Percentiles rank a stretch among this genome's conserved stretches.
Evolutionary conservation across 2,113 vertebrate species (phyloP).

Genomic region (Poicephalus gulielmi): DNA sequence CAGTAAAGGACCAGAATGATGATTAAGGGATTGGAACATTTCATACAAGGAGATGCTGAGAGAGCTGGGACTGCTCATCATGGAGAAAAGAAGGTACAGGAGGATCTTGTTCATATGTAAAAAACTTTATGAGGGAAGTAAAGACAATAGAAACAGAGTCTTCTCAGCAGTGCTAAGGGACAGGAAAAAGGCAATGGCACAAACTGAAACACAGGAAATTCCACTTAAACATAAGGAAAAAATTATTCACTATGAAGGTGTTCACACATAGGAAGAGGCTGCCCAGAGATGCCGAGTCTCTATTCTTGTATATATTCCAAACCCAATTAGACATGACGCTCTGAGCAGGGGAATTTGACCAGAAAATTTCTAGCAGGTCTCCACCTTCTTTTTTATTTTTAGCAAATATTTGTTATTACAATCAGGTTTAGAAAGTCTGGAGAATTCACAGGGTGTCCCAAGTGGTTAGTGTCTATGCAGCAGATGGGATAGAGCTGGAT

Average conservation of each 20-base stretch:
- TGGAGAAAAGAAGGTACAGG: neutral
- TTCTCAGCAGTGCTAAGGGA: neutral
- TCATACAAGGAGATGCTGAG: neutral
- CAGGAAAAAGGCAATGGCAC: neutral
- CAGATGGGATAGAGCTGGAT: neutral
- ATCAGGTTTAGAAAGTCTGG: neutral
- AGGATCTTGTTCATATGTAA: neutral
- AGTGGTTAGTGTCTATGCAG: neutral
- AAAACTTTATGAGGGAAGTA: accelerated
- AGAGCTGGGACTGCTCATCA: neutral
- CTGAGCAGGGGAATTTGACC: neutral
- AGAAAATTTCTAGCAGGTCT: neutral
- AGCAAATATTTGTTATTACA: neutral
- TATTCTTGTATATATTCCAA: neutral
- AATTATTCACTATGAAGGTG: neutral
- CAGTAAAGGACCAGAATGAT: neutral
- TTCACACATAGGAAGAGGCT: neutral
- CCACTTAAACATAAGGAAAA: neutral
- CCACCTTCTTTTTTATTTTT: neutral
- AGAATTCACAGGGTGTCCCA: neutral
- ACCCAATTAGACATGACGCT: neutral
- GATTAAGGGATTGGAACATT: neutral
- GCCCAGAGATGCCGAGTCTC: neutral
- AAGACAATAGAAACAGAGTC: neutral
- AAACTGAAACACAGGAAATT: neutral